Base-by-base conservation (phyloP, 2,797 vertebrate genomes). In the Phoeniculus purpureus region DNA sequence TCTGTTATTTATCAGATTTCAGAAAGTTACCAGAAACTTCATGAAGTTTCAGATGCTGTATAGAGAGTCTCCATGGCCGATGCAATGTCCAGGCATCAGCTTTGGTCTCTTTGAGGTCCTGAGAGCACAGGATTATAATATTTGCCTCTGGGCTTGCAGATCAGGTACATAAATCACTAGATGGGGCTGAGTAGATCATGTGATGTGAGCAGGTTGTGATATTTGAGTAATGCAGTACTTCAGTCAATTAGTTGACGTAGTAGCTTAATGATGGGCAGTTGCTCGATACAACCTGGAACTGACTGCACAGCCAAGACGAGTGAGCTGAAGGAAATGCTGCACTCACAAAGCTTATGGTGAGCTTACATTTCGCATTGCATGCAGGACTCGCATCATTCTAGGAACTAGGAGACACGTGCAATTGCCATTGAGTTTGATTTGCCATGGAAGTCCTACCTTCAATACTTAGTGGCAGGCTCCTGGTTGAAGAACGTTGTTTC, bases 361-460 rank as follows among this genome's bases (percentile, higher is more conserved):
- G 48, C 11, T 75, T 75, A 48, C 58, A 81, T 68, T 92, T 37
- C 82, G 22, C n/a, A 40, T 56, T 65, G 62, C 52, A 66, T 27
- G 48, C 81, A 61, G 15, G 5, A 34, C n/a, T 85, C 50, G 75
- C 52, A 64, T 77, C 59, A 85, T 87, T 82, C 62, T 45, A 54
- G 64, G 59, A 91, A 54, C 23, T 78, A 58, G 61, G 87, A 73
- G 51, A 80, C 73, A 29, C 51, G 50, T 84, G 51, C 47, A 32
- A 47, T 88, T 94, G 80, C 47, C 80, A 54, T 93, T 81, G 79
- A 48, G 32, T 86, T 84, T 79, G 71, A 90, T 91, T 85, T 68
- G 29, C 43, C 58, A 52, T 43, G 80, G 61, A 21, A 68, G 56
- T 43, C 48, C 56, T 92, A 65, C 62, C 81, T 68, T 61, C 0